Conservation (phyloP, 2,113 vertebrate species). For the Toxotes jaculatrix region DNA sequence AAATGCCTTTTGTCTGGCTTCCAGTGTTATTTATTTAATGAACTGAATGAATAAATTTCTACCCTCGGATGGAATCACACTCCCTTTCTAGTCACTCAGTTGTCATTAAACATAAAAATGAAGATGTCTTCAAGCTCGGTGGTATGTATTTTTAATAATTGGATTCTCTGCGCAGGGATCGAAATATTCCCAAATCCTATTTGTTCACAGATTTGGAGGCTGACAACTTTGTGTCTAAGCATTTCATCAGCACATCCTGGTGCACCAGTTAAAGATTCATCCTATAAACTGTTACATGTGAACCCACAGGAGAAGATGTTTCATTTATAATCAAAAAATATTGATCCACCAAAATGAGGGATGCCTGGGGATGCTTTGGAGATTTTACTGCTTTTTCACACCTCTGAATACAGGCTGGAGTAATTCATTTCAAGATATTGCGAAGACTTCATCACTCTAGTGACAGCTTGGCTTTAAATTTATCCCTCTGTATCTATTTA, state of each 20-base stretch:
- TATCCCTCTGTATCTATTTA: background rate
- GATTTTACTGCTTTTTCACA: background rate
- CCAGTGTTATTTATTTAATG: background rate
- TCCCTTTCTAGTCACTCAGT: slow-evolving; percentile 5
- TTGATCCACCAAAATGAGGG: background rate
- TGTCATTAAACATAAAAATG: slow-evolving; percentile 10
- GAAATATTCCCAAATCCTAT: slow-evolving; percentile 1
- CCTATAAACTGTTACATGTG: background rate
- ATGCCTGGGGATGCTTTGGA: background rate
- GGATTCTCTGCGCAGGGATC: slow-evolving; percentile 7
- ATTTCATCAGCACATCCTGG: slow-evolving; percentile 16
- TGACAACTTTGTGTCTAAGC: background rate
- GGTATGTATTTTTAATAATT: slow-evolving; percentile 19
- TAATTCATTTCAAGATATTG: background rate
- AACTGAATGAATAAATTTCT: background rate
- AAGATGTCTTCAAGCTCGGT: background rate
- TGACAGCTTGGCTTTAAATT: background rate
- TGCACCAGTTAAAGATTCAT: slow-evolving; percentile 14
- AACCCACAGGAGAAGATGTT: background rate
- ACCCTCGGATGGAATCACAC: background rate
- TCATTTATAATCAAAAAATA: background rate
- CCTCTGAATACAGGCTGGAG: background rate
- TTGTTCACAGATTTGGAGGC: slow-evolving; percentile 4
- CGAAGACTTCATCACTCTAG: slow-evolving; percentile 3
- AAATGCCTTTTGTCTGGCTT: background rate